These are phyloP conservation scores for Stegodyphus dumicola DNA, from an alignment of 1,140 invertebrate genomes.

Conservation along the genomic window DNA sequence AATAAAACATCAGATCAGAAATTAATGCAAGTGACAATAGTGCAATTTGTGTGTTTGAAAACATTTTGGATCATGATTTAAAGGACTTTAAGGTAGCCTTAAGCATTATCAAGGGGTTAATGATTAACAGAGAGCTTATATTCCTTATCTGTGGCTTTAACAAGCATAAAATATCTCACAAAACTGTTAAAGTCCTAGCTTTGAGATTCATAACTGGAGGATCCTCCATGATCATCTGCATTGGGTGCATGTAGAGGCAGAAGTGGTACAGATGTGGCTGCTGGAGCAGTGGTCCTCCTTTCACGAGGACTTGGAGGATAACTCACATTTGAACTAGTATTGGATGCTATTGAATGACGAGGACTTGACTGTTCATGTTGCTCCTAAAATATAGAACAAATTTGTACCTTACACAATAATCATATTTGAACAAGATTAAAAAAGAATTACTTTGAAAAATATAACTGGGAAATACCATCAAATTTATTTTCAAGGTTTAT, in stretches of 20 bases:
- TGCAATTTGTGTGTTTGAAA: too few species aligned
- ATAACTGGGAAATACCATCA: too few species aligned
- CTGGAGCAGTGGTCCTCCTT: slow-evolving; percentile 45
- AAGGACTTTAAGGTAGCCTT: background rate
- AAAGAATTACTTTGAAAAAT: too few species aligned
- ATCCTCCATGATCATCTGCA: slow-evolving; percentile 41
- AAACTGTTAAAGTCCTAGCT: slow-evolving; percentile 29
- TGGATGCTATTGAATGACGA: slow-evolving; percentile 82
- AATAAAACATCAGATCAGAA: too few species aligned
- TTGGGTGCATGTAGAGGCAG: slow-evolving; percentile 33
- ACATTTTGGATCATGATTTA: too few species aligned
- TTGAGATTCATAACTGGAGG: slow-evolving; percentile 59
- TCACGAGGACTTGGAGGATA: slow-evolving; percentile 60
- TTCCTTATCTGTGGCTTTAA: background rate
- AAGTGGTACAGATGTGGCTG: slow-evolving; percentile 40
- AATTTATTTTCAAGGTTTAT: too few species aligned
- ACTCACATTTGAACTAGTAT: slow-evolving; percentile 75
- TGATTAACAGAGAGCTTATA: background rate
- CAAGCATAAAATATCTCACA: background rate
- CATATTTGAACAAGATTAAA: too few species aligned
- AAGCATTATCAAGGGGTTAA: background rate
- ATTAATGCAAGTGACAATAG: too few species aligned
- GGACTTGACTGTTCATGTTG: slow-evolving; percentile 70
- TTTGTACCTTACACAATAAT: background rate
- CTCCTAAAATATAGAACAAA: slow-evolving; percentile 6